phyloP scores from a whole-genome alignment of 2,888 invertebrate species.

The Busseola fusca region DNA sequence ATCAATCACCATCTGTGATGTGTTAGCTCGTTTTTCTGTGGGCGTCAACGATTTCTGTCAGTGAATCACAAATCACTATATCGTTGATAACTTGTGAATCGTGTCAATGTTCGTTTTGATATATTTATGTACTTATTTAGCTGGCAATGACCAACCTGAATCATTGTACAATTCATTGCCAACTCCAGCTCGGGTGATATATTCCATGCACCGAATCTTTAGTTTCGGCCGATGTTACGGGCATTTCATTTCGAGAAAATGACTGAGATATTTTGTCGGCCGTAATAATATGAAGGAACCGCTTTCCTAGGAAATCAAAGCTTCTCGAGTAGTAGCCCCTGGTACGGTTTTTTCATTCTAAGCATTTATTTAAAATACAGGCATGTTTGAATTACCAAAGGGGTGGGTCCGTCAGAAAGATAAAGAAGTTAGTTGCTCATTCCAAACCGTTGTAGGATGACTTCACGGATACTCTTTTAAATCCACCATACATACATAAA shows the following conservation, averaged over 20 bases:
- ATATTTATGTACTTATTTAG: neutral
- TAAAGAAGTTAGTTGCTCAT: neutral
- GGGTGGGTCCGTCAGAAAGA: neutral
- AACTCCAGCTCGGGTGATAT: neutral
- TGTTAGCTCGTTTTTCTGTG: constrained; percentile 54
- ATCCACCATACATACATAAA: too few species aligned
- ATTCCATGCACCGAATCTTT: neutral
- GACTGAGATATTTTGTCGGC: too few species aligned
- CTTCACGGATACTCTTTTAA: neutral
- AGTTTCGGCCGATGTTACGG: neutral
- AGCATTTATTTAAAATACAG: too few species aligned
- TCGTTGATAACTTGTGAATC: constrained; percentile 18
- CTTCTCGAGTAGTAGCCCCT: too few species aligned
- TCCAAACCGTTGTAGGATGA: too few species aligned
- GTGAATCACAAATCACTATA: constrained; percentile 41
- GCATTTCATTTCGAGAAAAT: too few species aligned
- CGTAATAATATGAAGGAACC: too few species aligned
- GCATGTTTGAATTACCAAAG: neutral
- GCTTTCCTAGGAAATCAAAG: too few species aligned
- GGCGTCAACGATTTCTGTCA: constrained; percentile 51
- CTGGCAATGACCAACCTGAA: too few species aligned
- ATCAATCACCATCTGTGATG: constrained; percentile 48
- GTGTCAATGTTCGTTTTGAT: neutral
- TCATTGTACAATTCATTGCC: neutral
- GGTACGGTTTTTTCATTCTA: too few species aligned